Evolutionary conservation across 2,113 vertebrate species (phyloP), one percentile per base, ranked within the genome.

Genomic region (Stegostoma tigrinum): DNA sequence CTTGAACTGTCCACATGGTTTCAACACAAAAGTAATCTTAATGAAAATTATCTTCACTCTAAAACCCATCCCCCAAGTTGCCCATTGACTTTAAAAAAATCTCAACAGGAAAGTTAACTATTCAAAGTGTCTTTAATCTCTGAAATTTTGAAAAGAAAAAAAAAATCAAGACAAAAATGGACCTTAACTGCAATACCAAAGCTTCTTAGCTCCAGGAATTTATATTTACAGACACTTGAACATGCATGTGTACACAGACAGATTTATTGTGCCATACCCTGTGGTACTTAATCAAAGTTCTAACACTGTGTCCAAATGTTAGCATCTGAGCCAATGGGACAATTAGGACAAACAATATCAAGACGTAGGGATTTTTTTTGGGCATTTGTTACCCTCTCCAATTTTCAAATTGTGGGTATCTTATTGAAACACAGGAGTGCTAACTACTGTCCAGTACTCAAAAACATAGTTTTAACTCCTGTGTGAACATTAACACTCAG

Each of bases 101-200:
- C 61, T 93, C 89, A 93, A 66, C 89, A 66, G 61, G 89, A 5
- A 38, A 38, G n/a, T 38, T 93, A n/a, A 38, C 67, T 66, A 93
- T 38, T 38, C 61, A 66, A 61, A 93, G 10, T 93, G 64, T 2
- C 6, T 19, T 93, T 64, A 38, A 66, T n/a, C 45, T 61, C 87
- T n/a, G 30, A 61, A 91, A 55, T n/a, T 91, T 52, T 64, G 27
- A 91, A 14, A 90, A 64, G 86, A 89, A 89, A 89, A 15, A 34
- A 90, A 64, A 83, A 45, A 45, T 45, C 34, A n/a, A 38, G 61
- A 67, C 1, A 38, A 93, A 64, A 38, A 66, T 38, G 34, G 19
- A 67, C 89, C 89, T 93, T 93, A 93, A 61, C 61, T 67, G 17
- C 61, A 93, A 93, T 66, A 66, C 89, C 89, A 91, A 61, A 64